Base-by-base conservation (phyloP, 1,140 invertebrate species). In the Drosophila quadrilineata region DNA sequence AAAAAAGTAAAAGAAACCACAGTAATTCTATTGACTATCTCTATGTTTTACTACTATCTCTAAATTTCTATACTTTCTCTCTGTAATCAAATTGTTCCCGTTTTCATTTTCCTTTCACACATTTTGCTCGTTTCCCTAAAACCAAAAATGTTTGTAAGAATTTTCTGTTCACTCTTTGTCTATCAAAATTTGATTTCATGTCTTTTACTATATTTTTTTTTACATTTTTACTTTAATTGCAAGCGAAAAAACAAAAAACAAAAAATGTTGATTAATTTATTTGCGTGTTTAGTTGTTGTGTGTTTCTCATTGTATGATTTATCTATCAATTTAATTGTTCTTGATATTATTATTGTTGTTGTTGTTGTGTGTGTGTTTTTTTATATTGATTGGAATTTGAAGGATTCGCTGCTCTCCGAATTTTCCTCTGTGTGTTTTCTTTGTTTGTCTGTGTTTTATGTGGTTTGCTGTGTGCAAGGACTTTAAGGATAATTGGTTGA, bases 91-190 rank as follows among this genome's bases (percentile, higher is more conserved):
- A 21, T n/a, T n/a, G n/a, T n/a, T n/a, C n/a, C n/a, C n/a, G n/a
- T n/a, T 71, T 33, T 56, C 14, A 60, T 19, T 36, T 26, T 40
- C 21, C 50, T 35, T 24, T 54, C 68, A 75, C 67, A 50, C 57
- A 68, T 72, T 57, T 68, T 48, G 68, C 71, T 74, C 70, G 73
- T 60, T 71, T 16, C 16, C 24, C 33, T 40, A 21, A 24, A 53
- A 46, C 14, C 24, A 43, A 45, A 33, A 33, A n/a, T n/a, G n/a
- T n/a, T 26, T 26, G 17, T 36, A 41, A 21, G 9, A 28, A 24
- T 33, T 21, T 49, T 35, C 53, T 35, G 35, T 46, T 58, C 65
- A 59, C 70, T 70, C 75, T 56, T 71, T 67, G 58, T 67, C 41
- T 59, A n/a, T 48, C 9, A 9, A 45, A 45, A 45, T 14, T 45